Evolutionary conservation across 2,888 invertebrate species (phyloP).

Genomic region (Clitarchus hookeri): DNA sequence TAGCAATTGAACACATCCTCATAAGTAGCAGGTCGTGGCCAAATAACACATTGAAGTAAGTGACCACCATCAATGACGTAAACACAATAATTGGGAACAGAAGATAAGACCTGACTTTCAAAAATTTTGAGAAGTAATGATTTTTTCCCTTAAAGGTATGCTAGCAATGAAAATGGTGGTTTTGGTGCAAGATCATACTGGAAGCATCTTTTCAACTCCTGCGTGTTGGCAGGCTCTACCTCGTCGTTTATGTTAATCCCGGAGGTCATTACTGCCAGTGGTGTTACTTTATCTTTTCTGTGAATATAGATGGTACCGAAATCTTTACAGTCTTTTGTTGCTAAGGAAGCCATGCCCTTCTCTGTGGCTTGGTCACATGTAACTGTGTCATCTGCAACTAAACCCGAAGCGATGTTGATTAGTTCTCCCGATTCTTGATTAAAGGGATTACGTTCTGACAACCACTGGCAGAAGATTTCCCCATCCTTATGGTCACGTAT

Average conservation of each 20-base stretch:
- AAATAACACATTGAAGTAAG: slow-evolving; percentile 6
- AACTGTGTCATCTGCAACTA: too few relatives aligned
- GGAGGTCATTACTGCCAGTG: not conserved
- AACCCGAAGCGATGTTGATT: too few relatives aligned
- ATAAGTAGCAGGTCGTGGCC: not conserved
- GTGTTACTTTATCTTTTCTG: slow-evolving; percentile 2
- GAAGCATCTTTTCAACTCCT: slow-evolving; percentile 10
- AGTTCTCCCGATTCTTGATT: too few relatives aligned
- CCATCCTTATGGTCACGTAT: too few relatives aligned
- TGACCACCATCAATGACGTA: not conserved
- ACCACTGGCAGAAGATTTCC: too few relatives aligned
- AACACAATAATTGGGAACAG: not conserved
- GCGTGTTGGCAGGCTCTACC: not conserved
- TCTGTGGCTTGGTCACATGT: too few relatives aligned
- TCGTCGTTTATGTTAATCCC: not conserved
- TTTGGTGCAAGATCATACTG: not conserved
- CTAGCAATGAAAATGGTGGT: not conserved
- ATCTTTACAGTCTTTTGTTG: too few relatives aligned
- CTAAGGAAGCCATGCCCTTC: too few relatives aligned
- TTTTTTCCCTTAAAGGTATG: not conserved
- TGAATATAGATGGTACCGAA: too few relatives aligned
- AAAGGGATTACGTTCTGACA: too few relatives aligned
- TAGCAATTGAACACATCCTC: not conserved
- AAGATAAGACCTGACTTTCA: not conserved
- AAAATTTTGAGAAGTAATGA: not conserved